Evolutionary conservation across 2,888 invertebrate species (phyloP), one percentile per base, ranked within the genome.

Genomic region (Physocephala rufipes): DNA sequence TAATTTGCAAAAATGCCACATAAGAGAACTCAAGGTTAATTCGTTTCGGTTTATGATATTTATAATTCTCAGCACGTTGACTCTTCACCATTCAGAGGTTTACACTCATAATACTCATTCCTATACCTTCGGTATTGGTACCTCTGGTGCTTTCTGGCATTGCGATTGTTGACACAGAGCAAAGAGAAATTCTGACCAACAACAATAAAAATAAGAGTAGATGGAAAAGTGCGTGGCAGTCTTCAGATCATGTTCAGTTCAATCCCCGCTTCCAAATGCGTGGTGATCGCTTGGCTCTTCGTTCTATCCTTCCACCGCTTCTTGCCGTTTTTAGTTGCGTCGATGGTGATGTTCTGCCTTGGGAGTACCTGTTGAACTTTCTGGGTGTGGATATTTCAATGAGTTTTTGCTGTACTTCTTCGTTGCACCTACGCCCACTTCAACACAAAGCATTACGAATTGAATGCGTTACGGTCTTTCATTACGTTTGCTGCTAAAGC

Each of bases 1-100:
- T 82, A 82, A 83, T 82, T 79, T 81, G 78, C 81, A 79, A 83
- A n/a, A 83, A 82, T 82, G 82, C 81, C 82, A 82, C 82, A 82
- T 80, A 77, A 81, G 78, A 81, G 75, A 74, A 79, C 82, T 77
- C 67, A 64, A 75, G 78, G 81, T 76, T 76, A 77, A 77, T 78
- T 78, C 78, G 77, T 77, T 68, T 66, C 51, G 15, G 68, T 49
- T 68, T 68, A 51, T 62, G 21, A 62, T n/a, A 62, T 68, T 68
- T 68, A 68, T 68, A 68, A 68, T 61, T 68, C 68, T 49, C 61
- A 61, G 62, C 68, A 68, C 68, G 68, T 62, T 62, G 68, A 68
- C 36, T 26, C 62, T 68, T 62, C 49, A 68, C 62, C 51, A 51
- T 61, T 45, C 28, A 3, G 51, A 21, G 16, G 15, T 3, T 2